A percentile compares a stretch with the other conserved stretches of the same genome.
Conservation (phyloP, 2,888 invertebrate genomes). For the Rotaria magnacalcarata region DNA sequence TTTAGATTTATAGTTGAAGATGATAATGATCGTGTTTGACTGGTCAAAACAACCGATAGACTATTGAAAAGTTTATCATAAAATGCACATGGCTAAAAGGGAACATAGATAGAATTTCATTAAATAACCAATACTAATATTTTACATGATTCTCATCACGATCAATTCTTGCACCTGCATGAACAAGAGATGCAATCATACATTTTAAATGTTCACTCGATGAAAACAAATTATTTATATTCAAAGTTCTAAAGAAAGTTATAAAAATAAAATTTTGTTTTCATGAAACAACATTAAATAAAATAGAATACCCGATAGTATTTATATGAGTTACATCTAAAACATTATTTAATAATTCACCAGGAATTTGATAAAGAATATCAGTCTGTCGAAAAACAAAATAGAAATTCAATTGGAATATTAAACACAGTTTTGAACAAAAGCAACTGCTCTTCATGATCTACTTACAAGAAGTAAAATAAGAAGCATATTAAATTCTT, state of each 20-base stretch:
- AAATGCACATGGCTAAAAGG: constrained; percentile 5
- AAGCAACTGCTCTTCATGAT: too few species aligned
- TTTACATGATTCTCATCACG: constrained; percentile 30
- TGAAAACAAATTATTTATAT: background rate
- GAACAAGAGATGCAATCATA: constrained; percentile 3
- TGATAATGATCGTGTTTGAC: background rate
- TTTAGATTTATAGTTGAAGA: background rate
- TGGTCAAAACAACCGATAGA: background rate
- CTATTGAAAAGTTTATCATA: constrained; percentile 31
- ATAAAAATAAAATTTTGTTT: background rate
- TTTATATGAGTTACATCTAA: background rate
- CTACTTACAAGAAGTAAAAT: background rate
- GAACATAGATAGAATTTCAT: background rate
- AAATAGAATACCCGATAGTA: background rate
- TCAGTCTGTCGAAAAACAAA: background rate
- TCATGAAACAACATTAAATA: background rate
- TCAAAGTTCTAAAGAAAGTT: background rate
- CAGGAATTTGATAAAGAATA: constrained; percentile 1
- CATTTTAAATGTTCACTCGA: background rate
- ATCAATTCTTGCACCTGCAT: constrained; percentile 6
- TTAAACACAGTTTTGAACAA: too few species aligned
- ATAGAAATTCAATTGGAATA: too few species aligned
- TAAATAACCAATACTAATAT: too few species aligned
- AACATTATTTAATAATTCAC: constrained; percentile 8
- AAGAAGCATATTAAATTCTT: constrained; percentile 31